Base-by-base conservation (phyloP, 1,140 invertebrate genomes). In the Trialeurodes vaporariorum region DNA sequence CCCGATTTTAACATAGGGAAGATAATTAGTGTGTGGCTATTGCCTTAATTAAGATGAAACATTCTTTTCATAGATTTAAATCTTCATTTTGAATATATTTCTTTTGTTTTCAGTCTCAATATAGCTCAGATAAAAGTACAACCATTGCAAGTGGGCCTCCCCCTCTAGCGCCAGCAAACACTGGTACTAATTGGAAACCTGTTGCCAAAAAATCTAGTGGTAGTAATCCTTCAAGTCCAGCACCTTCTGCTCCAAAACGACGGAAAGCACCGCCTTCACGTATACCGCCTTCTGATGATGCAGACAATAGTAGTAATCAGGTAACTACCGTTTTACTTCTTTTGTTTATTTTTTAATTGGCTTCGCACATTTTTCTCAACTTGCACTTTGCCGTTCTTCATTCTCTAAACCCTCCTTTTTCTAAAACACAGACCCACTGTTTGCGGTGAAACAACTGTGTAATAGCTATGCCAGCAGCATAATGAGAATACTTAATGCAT, bases 241-340 rank as follows among this genome's bases (percentile, higher is more conserved):
- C 70, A n/a, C 63, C 61, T 12, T 59, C 68, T 34, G 63, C 71
- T 2, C 58, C 63, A 0, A 74, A 73, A 61, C 59, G 72, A 27
- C 70, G 69, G 62, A 73, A 73, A 70, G 64, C 71, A 12, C 67
- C 70, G 12, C 72, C 72, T 13, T 70, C 70, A 1, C 64, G 71
- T 23, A 68, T 73, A 59, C 59, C 66, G 2, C 25, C 34, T 21
- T 60, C 58, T 26, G 59, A 70, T 13, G 67, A 70, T 27, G 26
- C 24, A 1, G 70, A 70, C 25, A 65, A 25, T 24, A 65, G 26
- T 27, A 70, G 65, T 60, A 63, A 63, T 59, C 59, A 64, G 49
- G 62, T 67, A 2, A 24, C 26, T 64, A 23, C 2, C 67, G 26
- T 49, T 64, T 2, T 68, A 59, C 49, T 63, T 26, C 1, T 25